Evolutionary conservation across 2,797 vertebrate genomes (phyloP).

Genomic region (Valencia hispanica): DNA sequence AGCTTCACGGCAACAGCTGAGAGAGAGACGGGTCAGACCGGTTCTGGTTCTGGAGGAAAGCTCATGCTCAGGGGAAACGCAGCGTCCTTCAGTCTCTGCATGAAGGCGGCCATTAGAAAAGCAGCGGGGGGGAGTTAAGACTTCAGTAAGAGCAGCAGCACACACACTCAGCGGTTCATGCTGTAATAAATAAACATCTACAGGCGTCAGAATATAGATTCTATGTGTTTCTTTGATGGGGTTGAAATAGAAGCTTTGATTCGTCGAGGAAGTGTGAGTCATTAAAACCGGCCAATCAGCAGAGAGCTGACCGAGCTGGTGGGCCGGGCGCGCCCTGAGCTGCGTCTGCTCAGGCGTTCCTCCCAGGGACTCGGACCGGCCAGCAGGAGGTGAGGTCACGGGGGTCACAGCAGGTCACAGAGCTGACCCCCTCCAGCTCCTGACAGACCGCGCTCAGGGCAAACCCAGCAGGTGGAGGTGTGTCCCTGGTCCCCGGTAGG

Average conservation of each 20-base stretch:
- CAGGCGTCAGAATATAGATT: conserved; percentile 50
- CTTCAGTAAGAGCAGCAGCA: conserved; percentile 36
- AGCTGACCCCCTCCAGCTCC: too few species aligned
- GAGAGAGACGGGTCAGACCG: too few species aligned
- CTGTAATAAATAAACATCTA: conserved; percentile 67
- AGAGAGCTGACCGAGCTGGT: neutral
- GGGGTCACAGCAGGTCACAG: too few species aligned
- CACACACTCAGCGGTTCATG: conserved; percentile 54
- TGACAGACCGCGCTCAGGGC: too few species aligned
- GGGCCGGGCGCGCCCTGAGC: neutral
- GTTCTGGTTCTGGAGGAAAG: conserved; percentile 7
- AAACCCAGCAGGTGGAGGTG: too few species aligned
- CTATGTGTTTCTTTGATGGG: too few species aligned
- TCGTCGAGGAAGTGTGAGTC: too few species aligned
- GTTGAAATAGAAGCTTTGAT: too few species aligned
- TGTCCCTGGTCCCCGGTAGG: too few species aligned
- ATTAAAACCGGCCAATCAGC: neutral
- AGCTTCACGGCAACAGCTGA: conserved; percentile 55
- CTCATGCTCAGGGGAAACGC: neutral
- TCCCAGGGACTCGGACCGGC: neutral
- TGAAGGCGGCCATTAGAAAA: neutral
- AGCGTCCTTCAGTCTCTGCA: neutral
- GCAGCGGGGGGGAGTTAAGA: conserved; percentile 41
- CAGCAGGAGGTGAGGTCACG: too few species aligned
- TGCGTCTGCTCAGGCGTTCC: neutral